phyloP scores from a whole-genome alignment of 2,797 vertebrate species.

The Triplophysa bombifrons region DNA sequence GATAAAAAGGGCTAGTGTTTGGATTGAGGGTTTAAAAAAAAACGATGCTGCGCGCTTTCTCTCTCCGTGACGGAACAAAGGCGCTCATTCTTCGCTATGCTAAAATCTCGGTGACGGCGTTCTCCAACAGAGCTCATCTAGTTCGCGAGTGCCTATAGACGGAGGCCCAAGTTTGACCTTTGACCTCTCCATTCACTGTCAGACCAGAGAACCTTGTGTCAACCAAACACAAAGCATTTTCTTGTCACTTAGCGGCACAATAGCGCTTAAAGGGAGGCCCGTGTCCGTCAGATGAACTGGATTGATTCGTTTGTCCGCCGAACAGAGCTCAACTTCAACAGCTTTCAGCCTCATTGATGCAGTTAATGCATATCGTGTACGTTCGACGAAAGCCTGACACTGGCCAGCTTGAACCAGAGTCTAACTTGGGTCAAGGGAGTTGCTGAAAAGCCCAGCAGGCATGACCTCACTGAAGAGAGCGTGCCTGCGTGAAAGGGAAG shows the following conservation, averaged over 20 bases:
- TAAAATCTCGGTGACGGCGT: constrained; percentile 47
- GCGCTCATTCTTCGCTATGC: constrained; percentile 49
- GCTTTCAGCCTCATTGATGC: constrained; percentile 50
- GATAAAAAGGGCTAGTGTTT: neutral
- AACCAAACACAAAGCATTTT: constrained; percentile 56
- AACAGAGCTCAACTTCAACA: constrained; percentile 48
- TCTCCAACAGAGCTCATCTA: constrained; percentile 46
- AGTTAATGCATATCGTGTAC: constrained; percentile 54
- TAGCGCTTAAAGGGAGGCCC: constrained; percentile 51
- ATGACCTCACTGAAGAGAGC: constrained; percentile 55
- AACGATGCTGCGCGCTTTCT: constrained; percentile 21
- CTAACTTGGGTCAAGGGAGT: constrained; percentile 39
- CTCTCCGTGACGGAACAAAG: constrained; percentile 47
- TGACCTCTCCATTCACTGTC: constrained; percentile 53
- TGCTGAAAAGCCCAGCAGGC: constrained; percentile 47
- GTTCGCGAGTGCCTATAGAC: constrained; percentile 52
- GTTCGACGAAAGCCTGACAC: constrained; percentile 51
- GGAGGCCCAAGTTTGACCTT: constrained; percentile 50
- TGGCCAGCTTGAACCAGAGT: constrained; percentile 33
- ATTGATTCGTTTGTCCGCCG: constrained; percentile 47
- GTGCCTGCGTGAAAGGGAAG: constrained; percentile 36
- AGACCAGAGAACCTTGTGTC: constrained; percentile 53
- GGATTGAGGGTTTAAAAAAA: constrained; percentile 40
- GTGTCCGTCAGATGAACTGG: constrained; percentile 49
- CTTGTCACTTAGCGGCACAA: constrained; percentile 44